These are phyloP conservation scores for Tychaedon coryphoeus DNA, from an alignment of 2,113 vertebrate genomes.

Conservation along the genomic window DNA sequence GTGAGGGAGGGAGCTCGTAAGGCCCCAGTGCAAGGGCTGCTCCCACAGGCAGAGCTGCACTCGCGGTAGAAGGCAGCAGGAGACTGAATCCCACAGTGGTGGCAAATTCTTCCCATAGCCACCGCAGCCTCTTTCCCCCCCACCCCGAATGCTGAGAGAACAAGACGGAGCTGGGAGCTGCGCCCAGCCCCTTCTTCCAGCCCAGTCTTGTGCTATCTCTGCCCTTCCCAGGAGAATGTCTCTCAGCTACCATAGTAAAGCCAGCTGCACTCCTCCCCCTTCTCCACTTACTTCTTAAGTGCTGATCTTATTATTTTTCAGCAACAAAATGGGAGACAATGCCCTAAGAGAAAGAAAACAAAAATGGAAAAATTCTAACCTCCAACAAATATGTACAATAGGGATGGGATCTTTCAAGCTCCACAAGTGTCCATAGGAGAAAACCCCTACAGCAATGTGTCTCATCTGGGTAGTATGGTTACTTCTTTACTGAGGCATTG, in stretches of 20 bases:
- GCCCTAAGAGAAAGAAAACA: not conserved
- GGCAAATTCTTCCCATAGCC: rapidly evolving
- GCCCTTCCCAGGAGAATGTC: not conserved
- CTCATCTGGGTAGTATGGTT: not conserved
- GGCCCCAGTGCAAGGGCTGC: no score
- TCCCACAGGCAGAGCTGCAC: not conserved
- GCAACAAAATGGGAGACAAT: not conserved
- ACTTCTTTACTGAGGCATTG: not conserved
- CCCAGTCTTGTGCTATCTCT: no score
- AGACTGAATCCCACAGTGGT: not conserved
- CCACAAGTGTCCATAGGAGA: not conserved
- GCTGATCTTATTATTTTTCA: rapidly evolving
- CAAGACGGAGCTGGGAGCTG: not conserved
- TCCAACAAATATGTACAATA: not conserved
- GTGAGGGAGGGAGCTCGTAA: no score
- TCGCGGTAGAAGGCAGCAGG: not conserved
- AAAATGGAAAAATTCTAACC: not conserved
- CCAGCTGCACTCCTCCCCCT: not conserved
- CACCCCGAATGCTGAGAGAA: not conserved
- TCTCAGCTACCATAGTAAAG: not conserved
- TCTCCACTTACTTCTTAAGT: not conserved
- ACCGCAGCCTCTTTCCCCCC: rapidly evolving
- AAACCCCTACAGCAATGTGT: not conserved
- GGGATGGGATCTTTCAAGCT: not conserved
- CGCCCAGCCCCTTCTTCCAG: not conserved